A percentile compares a stretch with the other conserved stretches of the same genome.
phyloP scores from a whole-genome alignment of 2,113 vertebrate genomes.

The Lipotes vexillifer region DNA sequence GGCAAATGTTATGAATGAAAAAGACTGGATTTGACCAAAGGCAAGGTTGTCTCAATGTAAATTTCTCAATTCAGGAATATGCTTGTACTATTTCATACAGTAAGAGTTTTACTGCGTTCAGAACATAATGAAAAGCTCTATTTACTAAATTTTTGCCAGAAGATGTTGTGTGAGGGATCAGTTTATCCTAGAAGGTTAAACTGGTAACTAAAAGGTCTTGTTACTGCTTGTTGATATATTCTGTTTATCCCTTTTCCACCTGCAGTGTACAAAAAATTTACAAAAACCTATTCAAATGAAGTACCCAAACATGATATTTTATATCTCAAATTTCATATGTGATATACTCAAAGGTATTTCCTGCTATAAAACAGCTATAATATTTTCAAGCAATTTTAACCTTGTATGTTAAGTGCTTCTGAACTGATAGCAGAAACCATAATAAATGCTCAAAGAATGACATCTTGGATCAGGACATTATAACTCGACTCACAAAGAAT shows the following conservation, averaged over 20 bases:
- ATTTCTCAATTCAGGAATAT: neutral
- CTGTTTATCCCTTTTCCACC: neutral
- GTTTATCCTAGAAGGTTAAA: neutral
- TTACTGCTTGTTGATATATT: neutral
- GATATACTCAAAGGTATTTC: neutral
- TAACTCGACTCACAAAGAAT: neutral
- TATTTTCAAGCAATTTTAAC: conserved; percentile 27
- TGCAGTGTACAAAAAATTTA: neutral
- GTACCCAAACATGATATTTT: neutral
- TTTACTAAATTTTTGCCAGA: neutral
- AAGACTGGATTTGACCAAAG: conserved; percentile 9
- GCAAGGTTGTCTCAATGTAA: neutral
- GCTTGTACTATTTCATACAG: neutral
- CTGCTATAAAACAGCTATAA: neutral
- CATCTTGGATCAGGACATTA: neutral
- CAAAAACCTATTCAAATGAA: neutral
- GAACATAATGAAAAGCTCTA: neutral
- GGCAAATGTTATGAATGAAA: neutral
- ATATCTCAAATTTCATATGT: neutral
- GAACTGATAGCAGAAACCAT: neutral
- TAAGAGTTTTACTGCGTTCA: neutral
- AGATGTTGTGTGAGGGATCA: neutral
- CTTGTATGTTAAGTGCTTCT: neutral
- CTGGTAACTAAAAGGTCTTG: neutral
- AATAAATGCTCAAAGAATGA: neutral